Evolutionary conservation across 2,797 vertebrate species (phyloP).

Genomic region (Notoglanidium macrostoma): DNA sequence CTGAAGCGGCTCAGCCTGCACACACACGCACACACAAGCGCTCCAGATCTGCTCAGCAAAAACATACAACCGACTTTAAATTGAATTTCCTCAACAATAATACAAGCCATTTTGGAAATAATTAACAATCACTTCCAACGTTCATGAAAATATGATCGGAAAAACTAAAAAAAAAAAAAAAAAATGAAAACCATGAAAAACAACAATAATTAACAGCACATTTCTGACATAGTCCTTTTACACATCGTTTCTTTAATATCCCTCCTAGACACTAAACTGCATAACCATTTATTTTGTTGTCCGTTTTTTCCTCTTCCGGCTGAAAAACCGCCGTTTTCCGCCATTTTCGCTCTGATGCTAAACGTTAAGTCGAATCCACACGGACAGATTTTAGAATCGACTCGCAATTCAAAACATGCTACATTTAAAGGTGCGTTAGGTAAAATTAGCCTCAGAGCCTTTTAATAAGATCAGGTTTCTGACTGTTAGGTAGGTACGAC

Average conservation of each 20-base stretch:
- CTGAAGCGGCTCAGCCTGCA: slow-evolving; percentile 87
- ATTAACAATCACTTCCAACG: not conserved
- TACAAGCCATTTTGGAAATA: not conserved
- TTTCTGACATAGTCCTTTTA: too few relatives aligned
- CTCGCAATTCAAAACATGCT: too few relatives aligned
- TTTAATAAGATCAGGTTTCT: not conserved
- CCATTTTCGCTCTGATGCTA: not conserved
- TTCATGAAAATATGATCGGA: too few relatives aligned
- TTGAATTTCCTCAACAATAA: not conserved
- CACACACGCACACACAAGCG: not conserved
- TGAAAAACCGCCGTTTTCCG: too few relatives aligned
- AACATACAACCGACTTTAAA: not conserved
- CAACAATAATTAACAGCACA: too few relatives aligned
- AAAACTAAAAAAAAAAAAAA: too few relatives aligned
- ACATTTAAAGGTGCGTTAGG: not conserved
- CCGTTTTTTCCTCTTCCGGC: too few relatives aligned
- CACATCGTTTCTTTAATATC: not conserved
- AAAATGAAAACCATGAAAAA: too few relatives aligned
- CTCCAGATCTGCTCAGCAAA: not conserved
- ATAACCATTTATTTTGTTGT: not conserved
- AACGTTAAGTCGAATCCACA: not conserved
- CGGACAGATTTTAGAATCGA: not conserved
- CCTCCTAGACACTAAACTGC: not conserved
- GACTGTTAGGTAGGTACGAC: not conserved
- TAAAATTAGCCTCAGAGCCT: too few relatives aligned